These are phyloP conservation scores for Patiria miniata DNA, from an alignment of 35 echinoderm and acorn worm species.

Conservation along the genomic window DNA sequence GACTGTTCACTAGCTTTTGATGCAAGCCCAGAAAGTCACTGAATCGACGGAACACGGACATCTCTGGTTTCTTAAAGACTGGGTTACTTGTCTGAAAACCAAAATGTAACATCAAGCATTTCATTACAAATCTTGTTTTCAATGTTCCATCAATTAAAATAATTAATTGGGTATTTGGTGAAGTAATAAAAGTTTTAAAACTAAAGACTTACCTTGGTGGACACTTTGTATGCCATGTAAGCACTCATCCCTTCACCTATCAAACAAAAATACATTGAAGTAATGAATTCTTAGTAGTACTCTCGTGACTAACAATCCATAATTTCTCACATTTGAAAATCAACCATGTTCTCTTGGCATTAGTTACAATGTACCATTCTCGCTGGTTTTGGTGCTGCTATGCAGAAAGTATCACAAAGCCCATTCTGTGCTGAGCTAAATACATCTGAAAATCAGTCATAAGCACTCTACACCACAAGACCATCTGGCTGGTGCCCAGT, in stretches of 20 bases:
- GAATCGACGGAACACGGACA: slow-evolving; percentile 76
- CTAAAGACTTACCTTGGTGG: slow-evolving; percentile 65
- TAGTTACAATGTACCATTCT: too few species aligned
- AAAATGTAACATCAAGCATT: not conserved
- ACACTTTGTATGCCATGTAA: slow-evolving; percentile 87
- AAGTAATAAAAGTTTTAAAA: not conserved
- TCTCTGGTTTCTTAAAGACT: slow-evolving; percentile 82
- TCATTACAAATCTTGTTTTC: too few species aligned
- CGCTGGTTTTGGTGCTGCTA: too few species aligned
- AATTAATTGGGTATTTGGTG: not conserved
- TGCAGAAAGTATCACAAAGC: too few species aligned
- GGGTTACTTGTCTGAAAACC: slow-evolving; percentile 82
- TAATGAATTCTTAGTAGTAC: slow-evolving; percentile 1
- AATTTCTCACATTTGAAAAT: too few species aligned
- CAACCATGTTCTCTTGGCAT: too few species aligned
- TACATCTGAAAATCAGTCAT: too few species aligned
- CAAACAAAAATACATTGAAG: slow-evolving; percentile 11
- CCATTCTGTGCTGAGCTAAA: too few species aligned
- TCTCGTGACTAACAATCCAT: too few species aligned
- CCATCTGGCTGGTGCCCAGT: too few species aligned
- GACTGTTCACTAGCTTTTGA: slow-evolving; percentile 79
- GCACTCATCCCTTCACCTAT: slow-evolving; percentile 96
- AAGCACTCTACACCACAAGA: too few species aligned
- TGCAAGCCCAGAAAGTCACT: slow-evolving; percentile 96
- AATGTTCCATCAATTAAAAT: not conserved